These are phyloP conservation scores for Nyctereutes procyonoides DNA, from an alignment of 2,113 vertebrate genomes.

Conservation along the genomic window DNA sequence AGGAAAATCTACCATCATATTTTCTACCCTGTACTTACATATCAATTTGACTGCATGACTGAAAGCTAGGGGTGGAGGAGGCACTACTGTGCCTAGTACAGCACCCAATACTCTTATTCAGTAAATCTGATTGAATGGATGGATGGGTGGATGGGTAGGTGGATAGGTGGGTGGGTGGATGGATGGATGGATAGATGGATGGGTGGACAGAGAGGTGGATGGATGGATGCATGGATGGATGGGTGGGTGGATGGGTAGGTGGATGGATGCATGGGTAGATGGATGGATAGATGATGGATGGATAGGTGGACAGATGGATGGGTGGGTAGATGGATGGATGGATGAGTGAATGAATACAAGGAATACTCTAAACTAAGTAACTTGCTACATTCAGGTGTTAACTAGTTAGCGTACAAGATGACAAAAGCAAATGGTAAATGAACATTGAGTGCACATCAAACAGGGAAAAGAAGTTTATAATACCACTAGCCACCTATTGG, in stretches of 20 bases:
- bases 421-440: not conserved
- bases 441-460: not conserved
- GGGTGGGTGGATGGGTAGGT: too few species aligned
- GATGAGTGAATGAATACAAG: not conserved
- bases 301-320: not conserved
- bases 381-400: not conserved
- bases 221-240: rapidly evolving
- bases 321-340: rapidly evolving
- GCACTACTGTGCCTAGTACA: rapidly evolving
- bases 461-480: not conserved
- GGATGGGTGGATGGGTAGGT: not conserved
- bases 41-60: not conserved
- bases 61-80: not conserved
- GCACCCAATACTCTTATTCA: not conserved
- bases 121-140: not conserved
- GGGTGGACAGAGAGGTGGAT: not conserved
- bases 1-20: not conserved
- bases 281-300: not conserved
- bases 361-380: not conserved
- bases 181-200: not conserved
- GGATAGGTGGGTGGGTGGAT: not conserved
- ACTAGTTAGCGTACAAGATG: not conserved
- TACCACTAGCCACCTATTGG: not conserved
- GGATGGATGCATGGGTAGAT: not conserved
- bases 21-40: not conserved